These are phyloP conservation scores for Hylaeus volcanicus DNA, from an alignment of 1,140 invertebrate species.

Conservation along the genomic window DNA sequence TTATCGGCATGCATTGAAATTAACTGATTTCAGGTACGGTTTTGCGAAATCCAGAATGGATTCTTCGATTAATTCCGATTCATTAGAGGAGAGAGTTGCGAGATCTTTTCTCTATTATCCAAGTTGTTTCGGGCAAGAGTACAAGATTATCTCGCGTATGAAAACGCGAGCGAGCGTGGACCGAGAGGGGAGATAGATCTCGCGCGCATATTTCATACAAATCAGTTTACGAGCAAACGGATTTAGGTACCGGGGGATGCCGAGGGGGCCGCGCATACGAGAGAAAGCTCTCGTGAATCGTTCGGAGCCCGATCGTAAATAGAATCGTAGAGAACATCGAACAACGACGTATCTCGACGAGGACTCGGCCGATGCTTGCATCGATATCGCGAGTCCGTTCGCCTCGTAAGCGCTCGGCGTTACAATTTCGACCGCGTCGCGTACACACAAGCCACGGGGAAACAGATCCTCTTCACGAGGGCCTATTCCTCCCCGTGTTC, in stretches of 20 bases:
- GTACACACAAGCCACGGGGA: background rate
- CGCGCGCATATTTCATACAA: slow-evolving; percentile 27
- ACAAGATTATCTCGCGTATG: slow-evolving; percentile 3
- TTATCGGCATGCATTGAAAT: too few species aligned
- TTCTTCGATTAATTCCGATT: too few species aligned
- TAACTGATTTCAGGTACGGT: too few species aligned
- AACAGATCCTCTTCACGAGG: background rate
- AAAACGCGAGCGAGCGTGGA: background rate
- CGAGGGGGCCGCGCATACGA: too few species aligned
- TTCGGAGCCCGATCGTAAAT: background rate
- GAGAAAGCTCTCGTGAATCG: slow-evolving; percentile 2
- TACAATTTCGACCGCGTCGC: slow-evolving; percentile 7
- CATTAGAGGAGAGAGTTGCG: too few species aligned
- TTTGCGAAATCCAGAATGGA: too few species aligned
- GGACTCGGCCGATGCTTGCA: background rate
- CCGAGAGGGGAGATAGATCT: background rate
- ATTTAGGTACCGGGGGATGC: background rate
- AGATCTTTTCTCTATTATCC: too few species aligned
- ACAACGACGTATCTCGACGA: background rate
- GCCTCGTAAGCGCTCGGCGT: background rate
- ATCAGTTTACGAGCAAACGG: slow-evolving; percentile 13
- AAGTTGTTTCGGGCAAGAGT: too few species aligned
- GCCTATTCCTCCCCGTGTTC: background rate
- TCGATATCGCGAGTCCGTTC: background rate
- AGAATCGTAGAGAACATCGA: background rate